Percentiles rank a stretch among this genome's conserved stretches.
phyloP scores from a whole-genome alignment of 2,888 invertebrate genomes.

The Ellobium chinense region DNA sequence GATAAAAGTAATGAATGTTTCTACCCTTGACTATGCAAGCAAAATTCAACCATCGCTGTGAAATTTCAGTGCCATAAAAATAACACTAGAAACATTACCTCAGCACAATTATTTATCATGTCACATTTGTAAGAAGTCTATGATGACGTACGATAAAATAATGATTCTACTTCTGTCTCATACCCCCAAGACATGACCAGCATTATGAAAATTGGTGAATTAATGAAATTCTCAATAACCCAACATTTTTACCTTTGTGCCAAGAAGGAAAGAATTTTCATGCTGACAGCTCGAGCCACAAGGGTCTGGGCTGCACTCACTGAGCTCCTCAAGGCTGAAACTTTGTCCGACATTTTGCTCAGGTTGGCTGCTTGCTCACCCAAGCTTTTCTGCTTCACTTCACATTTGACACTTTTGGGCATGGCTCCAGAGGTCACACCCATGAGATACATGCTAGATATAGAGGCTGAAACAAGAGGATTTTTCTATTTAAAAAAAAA shows the following conservation, averaged over 20 bases:
- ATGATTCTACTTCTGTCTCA: no score
- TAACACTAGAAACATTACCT: no score
- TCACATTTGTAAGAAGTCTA: no score
- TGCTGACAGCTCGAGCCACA: slow-evolving; percentile 82
- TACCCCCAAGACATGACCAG: no score
- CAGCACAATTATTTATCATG: no score
- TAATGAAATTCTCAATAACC: no score
- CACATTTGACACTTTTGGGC: slow-evolving; percentile 52
- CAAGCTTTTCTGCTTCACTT: slow-evolving; percentile 73
- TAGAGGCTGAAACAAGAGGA: slow-evolving; percentile 17
- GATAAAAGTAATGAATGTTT: no score
- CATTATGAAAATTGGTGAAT: no score
- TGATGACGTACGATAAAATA: no score
- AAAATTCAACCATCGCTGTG: no score
- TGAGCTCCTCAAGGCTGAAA: slow-evolving; percentile 81
- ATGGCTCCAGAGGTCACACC: slow-evolving; percentile 51
- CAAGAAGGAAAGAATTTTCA: slow-evolving; percentile 81
- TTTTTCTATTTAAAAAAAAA: background rate
- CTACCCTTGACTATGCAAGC: no score
- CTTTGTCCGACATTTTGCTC: slow-evolving; percentile 80
- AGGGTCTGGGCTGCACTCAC: slow-evolving; percentile 82
- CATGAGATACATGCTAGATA: slow-evolving; percentile 38
- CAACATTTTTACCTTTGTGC: slow-evolving; percentile 80
- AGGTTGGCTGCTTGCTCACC: slow-evolving; percentile 82
- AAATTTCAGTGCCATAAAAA: no score